Conservation (phyloP, 64 coral and sea anemone genomes). For the Trachythela sp. region DNA sequence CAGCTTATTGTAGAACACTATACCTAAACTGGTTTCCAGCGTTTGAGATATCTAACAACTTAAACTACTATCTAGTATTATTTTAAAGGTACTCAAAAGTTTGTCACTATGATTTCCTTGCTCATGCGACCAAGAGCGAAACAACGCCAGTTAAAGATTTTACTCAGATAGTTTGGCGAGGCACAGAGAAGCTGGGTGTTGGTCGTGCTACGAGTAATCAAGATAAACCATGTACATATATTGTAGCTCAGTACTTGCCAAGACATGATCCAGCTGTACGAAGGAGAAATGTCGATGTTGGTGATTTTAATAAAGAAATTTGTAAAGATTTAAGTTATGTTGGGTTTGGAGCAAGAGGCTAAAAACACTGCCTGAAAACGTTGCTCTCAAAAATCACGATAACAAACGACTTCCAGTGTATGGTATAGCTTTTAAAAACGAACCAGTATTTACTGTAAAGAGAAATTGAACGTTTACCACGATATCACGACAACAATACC, state of each 20-base stretch:
- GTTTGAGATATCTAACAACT: no score
- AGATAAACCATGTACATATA: background rate
- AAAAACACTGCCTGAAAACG: background rate
- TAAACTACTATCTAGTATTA: background rate
- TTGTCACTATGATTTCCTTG: background rate
- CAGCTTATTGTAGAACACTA: no score
- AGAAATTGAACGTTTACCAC: no score
- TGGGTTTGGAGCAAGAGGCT: background rate
- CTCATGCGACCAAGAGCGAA: background rate
- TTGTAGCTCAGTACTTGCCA: background rate
- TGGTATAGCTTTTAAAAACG: no score
- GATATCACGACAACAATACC: no score
- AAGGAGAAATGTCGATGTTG: background rate
- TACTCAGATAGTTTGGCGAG: slow-evolving; percentile 1
- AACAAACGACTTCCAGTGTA: no score
- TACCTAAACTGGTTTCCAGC: no score
- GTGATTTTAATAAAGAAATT: slow-evolving; percentile 4
- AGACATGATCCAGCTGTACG: background rate
- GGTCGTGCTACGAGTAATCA: background rate
- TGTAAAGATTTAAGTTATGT: background rate
- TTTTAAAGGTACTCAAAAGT: slow-evolving; percentile 9
- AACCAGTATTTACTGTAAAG: no score
- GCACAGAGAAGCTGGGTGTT: background rate
- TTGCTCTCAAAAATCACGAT: background rate
- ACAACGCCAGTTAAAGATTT: background rate